A percentile compares a stretch with the other conserved stretches of the same genome.
Conservation (phyloP, 2,113 vertebrate genomes). For the Elephas maximus region DNA sequence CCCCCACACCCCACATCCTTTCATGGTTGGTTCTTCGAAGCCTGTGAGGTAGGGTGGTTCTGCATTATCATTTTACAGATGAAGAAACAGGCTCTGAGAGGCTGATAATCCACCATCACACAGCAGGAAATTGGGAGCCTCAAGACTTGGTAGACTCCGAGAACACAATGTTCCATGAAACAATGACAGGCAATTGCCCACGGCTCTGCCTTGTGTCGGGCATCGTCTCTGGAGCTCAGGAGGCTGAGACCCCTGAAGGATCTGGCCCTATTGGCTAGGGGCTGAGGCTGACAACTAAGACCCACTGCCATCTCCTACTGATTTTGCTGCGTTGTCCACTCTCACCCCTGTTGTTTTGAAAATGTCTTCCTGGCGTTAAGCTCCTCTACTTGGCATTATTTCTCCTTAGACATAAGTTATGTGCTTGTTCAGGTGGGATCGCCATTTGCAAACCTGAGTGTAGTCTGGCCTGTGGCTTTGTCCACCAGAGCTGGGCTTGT, state of each 20-base stretch:
- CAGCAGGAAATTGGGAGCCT: background rate
- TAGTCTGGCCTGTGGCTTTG: background rate
- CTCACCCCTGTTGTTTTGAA: background rate
- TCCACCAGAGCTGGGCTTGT: background rate
- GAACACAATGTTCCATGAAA: accelerated
- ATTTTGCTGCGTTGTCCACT: background rate
- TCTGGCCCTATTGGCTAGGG: no score
- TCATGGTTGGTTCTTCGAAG: background rate
- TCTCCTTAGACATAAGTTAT: background rate
- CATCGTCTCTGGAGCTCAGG: background rate
- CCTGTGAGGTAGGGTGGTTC: background rate
- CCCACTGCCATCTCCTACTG: background rate
- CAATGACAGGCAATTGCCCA: no score
- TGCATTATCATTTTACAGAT: background rate
- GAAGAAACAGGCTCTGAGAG: background rate
- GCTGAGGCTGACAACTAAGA: background rate
- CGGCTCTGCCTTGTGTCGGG: background rate
- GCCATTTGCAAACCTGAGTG: background rate
- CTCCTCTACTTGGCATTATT: background rate
- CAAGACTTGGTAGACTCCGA: accelerated
- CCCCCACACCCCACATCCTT: background rate
- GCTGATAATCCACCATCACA: background rate
- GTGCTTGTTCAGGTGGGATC: background rate
- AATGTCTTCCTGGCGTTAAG: background rate
- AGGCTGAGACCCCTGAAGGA: background rate